Percentiles rank a stretch among this genome's conserved stretches.
Evolutionary conservation across 2,113 vertebrate genomes (phyloP).

Genomic region (Channa argus): DNA sequence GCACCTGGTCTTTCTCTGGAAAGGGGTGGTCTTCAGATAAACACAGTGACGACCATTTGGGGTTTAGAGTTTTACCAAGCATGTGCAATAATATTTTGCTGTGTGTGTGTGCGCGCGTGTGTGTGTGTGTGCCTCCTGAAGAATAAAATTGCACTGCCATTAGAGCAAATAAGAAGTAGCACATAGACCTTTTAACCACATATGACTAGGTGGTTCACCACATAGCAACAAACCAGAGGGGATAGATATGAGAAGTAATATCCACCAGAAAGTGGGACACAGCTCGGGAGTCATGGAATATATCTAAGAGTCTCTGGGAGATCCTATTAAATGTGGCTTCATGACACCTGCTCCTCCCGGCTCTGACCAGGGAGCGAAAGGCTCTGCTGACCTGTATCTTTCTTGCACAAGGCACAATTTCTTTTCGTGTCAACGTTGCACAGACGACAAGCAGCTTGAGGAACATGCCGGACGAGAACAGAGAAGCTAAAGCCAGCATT

Average conservation of each 20-base stretch:
- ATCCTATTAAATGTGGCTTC: slow-evolving; percentile 80
- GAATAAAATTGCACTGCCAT: slow-evolving; percentile 14
- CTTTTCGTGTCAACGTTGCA: neutral
- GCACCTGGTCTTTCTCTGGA: too few species aligned
- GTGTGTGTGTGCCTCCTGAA: too few species aligned
- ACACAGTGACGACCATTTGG: too few species aligned
- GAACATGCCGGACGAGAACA: neutral
- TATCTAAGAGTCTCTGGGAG: slow-evolving; percentile 76
- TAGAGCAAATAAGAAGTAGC: slow-evolving; percentile 24
- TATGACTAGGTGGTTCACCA: slow-evolving; percentile 16
- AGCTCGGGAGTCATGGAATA: slow-evolving; percentile 68
- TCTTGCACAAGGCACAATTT: neutral
- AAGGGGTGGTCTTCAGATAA: too few species aligned
- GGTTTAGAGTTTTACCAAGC: too few species aligned
- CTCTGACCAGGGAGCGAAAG: slow-evolving; percentile 44
- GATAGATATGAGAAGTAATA: slow-evolving; percentile 34
- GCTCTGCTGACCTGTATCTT: slow-evolving; percentile 58
- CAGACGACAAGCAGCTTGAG: slow-evolving; percentile 21
- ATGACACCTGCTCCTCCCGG: slow-evolving; percentile 71
- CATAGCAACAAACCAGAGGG: slow-evolving; percentile 32
- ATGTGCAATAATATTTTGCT: too few species aligned
- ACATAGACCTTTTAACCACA: slow-evolving; percentile 10
- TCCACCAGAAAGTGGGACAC: slow-evolving; percentile 72
- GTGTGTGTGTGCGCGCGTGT: too few species aligned
- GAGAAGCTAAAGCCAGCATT: slow-evolving; percentile 26